A percentile compares a stretch with the other conserved stretches of the same genome.
These are phyloP conservation scores for Cheumatopsyche charites DNA, from an alignment of 1,140 invertebrate genomes.

Conservation along the genomic window DNA sequence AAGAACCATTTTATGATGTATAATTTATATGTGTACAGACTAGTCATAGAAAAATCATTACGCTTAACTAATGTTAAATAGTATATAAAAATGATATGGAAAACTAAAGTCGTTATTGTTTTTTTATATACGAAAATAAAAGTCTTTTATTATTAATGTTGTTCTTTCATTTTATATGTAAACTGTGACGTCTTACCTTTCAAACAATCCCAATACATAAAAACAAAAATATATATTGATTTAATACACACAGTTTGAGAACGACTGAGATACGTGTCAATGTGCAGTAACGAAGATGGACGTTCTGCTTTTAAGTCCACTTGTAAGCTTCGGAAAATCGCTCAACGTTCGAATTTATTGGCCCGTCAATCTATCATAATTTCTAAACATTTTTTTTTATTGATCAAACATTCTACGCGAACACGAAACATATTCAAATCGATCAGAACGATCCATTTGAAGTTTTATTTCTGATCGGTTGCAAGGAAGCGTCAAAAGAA, in stretches of 20 bases:
- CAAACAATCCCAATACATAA: too few relatives aligned
- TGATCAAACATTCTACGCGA: too few relatives aligned
- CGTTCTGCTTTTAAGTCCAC: constrained; percentile 25
- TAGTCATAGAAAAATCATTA: constrained; percentile 49
- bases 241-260: too few relatives aligned
- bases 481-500: too few relatives aligned
- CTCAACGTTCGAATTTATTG: constrained; percentile 17
- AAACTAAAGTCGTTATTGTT: constrained; percentile 48
- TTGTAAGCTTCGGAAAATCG: background rate
- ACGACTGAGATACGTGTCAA: constrained; percentile 8
- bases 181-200: too few relatives aligned
- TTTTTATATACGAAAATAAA: constrained; percentile 43
- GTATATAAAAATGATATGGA: constrained; percentile 44
- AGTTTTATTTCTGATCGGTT: too few relatives aligned
- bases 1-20: constrained; percentile 25
- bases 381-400: background rate
- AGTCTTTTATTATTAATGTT: constrained; percentile 19
- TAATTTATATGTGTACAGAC: constrained; percentile 48
- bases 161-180: too few relatives aligned
- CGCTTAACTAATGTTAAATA: constrained; percentile 49
- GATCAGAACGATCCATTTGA: too few relatives aligned
- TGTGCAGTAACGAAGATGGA: constrained; percentile 29
- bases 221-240: too few relatives aligned
- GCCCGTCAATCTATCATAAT: constrained; percentile 19
- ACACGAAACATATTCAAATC: too few relatives aligned